Conservation (phyloP, 2,888 invertebrate genomes). For the Dexiosoma caninum region DNA sequence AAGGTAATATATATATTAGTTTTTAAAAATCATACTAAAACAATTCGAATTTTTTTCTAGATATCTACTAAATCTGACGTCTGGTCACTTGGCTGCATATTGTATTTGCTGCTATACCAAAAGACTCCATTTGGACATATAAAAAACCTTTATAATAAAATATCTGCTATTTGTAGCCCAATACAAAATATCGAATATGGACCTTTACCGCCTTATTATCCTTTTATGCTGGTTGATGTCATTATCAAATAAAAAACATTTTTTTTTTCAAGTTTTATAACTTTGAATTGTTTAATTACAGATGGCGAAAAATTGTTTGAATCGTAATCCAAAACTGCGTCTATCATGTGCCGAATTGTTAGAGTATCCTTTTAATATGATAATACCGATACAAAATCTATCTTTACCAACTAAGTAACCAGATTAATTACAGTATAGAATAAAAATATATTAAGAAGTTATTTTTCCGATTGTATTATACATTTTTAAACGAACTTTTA, state of each 20-base stretch:
- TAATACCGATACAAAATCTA: constrained; percentile 75
- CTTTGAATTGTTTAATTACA: constrained; percentile 57
- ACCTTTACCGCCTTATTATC: constrained; percentile 79
- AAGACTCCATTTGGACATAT: constrained; percentile 94
- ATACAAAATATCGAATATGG: constrained; percentile 87
- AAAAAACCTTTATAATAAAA: constrained; percentile 84
- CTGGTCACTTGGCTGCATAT: constrained; percentile 98
- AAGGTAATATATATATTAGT: too few species aligned
- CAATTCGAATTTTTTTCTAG: constrained; percentile 77
- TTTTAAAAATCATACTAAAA: too few species aligned
- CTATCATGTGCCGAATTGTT: constrained; percentile 75
- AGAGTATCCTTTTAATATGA: constrained; percentile 77
- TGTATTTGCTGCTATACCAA: constrained; percentile 94
- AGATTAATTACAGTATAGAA: too few species aligned
- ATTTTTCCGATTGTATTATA: too few species aligned
- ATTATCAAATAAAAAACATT: constrained; percentile 53
- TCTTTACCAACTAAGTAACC: constrained; percentile 52
- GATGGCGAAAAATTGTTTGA: constrained; percentile 76
- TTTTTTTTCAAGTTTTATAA: background rate
- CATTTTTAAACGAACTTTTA: too few species aligned
- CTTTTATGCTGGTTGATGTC: constrained; percentile 76
- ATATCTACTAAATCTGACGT: constrained; percentile 95
- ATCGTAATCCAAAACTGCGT: constrained; percentile 75
- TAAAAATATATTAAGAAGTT: too few species aligned
- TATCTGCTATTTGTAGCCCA: constrained; percentile 87